Conservation (phyloP, 2,888 invertebrate species). For the Rhodophaea formosa region DNA sequence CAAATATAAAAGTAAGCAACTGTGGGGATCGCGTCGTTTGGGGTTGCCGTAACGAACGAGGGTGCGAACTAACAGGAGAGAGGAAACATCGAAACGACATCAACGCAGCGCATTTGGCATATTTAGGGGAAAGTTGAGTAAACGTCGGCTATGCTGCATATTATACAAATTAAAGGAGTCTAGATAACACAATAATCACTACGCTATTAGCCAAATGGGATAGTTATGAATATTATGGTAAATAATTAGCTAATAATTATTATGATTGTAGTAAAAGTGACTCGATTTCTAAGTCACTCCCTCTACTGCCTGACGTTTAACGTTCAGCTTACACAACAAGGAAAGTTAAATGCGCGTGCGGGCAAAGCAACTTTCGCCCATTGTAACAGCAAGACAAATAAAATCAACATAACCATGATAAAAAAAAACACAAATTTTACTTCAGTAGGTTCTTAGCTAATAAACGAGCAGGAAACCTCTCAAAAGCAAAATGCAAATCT, state of each 20-base stretch:
- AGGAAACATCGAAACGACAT: conserved; percentile 64
- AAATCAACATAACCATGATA: conserved; percentile 40
- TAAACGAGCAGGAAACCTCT: conserved; percentile 29
- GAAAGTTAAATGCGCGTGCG: conserved; percentile 76
- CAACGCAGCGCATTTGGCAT: conserved; percentile 47
- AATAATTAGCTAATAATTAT: conserved; percentile 49
- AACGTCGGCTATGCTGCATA: neutral
- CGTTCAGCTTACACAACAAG: conserved; percentile 78
- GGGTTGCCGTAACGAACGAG: conserved; percentile 66
- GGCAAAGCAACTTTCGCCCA: conserved; percentile 75
- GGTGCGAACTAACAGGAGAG: conserved; percentile 61
- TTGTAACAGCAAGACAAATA: conserved; percentile 52
- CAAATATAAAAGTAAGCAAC: conserved; percentile 42
- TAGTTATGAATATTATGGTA: conserved; percentile 5
- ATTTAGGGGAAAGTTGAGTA: conserved; percentile 36
- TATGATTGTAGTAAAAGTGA: conserved; percentile 60
- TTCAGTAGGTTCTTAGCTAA: conserved; percentile 25
- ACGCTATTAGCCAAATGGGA: conserved; percentile 25
- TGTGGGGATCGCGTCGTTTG: conserved; percentile 52
- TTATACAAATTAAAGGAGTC: conserved; percentile 29
- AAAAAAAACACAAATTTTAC: conserved; percentile 27
- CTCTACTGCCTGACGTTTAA: conserved; percentile 71
- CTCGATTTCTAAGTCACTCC: conserved; percentile 74
- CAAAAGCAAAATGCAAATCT: conserved; percentile 22
- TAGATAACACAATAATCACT: conserved; percentile 16